Conservation (phyloP, 2,797 vertebrate genomes). For the Thripadectes ignobilis region DNA sequence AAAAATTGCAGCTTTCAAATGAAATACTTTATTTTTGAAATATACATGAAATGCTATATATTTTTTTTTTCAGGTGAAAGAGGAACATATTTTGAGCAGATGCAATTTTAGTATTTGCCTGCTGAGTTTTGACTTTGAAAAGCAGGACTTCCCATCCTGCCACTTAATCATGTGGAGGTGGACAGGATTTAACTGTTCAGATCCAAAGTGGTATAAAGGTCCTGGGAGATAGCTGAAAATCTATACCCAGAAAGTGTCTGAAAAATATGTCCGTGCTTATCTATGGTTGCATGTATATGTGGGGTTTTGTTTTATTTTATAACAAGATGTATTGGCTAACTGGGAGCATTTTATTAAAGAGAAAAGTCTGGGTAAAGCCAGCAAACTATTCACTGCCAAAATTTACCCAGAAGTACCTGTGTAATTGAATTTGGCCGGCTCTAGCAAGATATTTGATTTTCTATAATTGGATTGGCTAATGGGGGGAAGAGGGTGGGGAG, state of each 20-base stretch:
- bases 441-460: constrained; percentile 72
- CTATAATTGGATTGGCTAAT: constrained; percentile 72
- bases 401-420: constrained; percentile 66
- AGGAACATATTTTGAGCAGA: background rate
- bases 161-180: background rate
- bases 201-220: background rate
- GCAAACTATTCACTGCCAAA: constrained; percentile 67
- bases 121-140: background rate
- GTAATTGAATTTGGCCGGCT: constrained; percentile 70
- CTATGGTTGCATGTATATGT: background rate
- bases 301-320: constrained; percentile 33
- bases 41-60: background rate
- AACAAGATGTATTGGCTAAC: constrained; percentile 55
- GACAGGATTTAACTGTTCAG: background rate
- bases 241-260: background rate
- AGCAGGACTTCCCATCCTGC: background rate
- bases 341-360: constrained; percentile 55
- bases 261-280: background rate
- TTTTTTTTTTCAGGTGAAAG: background rate
- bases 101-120: background rate
- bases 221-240: background rate
- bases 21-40: background rate
- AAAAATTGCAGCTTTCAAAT: background rate
- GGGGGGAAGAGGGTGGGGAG: constrained; percentile 38
- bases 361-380: constrained; percentile 48